These are phyloP conservation scores for Condylura cristata DNA, from an alignment of 2,113 vertebrate genomes.

Conservation along the genomic window DNA sequence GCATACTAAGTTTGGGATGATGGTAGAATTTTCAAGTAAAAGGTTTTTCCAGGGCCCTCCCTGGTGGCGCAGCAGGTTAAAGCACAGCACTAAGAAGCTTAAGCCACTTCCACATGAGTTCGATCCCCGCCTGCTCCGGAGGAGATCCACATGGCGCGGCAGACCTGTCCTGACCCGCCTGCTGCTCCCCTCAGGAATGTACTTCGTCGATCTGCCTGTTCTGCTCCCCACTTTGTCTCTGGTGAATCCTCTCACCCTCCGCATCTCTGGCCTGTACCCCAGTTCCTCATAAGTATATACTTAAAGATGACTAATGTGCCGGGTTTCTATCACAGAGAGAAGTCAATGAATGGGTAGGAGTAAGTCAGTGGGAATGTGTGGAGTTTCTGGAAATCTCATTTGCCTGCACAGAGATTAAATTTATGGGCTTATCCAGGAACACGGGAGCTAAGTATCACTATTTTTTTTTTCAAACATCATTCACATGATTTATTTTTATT, in stretches of 20 bases:
- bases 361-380: neutral
- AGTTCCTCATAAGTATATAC: neutral
- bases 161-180: too few species aligned
- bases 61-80: too few species aligned
- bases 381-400: neutral
- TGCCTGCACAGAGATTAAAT: neutral
- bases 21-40: neutral
- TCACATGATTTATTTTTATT: constrained; percentile 10
- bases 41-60: constrained; percentile 36
- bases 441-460: neutral
- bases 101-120: too few species aligned
- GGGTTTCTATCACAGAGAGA: neutral
- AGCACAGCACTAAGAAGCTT: too few species aligned
- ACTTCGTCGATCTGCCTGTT: too few species aligned
- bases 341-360: neutral
- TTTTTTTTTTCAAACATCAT: neutral
- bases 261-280: too few species aligned
- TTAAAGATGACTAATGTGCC: neutral
- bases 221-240: too few species aligned
- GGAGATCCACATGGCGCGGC: too few species aligned
- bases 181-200: too few species aligned
- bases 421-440: neutral
- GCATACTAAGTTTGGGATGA: constrained; percentile 8
- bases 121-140: too few species aligned
- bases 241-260: too few species aligned